These are phyloP conservation scores for Sarcophaga subvicina DNA, from an alignment of 2,888 invertebrate genomes.

Conservation along the genomic window DNA sequence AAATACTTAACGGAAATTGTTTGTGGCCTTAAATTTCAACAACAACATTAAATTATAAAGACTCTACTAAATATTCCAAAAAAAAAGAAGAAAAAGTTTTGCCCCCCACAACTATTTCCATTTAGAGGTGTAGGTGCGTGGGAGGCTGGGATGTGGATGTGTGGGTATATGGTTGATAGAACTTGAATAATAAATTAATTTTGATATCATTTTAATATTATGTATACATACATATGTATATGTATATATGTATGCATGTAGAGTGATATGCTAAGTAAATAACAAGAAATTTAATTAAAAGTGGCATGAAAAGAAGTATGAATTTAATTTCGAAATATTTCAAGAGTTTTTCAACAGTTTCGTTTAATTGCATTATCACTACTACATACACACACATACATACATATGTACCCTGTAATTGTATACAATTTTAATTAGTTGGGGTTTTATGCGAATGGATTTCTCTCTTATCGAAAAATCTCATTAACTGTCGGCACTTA, in stretches of 20 bases:
- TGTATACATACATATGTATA: no score
- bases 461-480: not conserved
- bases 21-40: constrained; percentile 4
- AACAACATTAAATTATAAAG: not conserved
- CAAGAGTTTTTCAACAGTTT: not conserved
- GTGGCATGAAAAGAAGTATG: not conserved
- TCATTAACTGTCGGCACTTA: constrained; percentile 23
- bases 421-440: not conserved
- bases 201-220: not conserved
- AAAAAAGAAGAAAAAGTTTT: not conserved
- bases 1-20: not conserved
- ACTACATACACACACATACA: not conserved
- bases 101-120: not conserved
- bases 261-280: no score
- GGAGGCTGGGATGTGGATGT: not conserved
- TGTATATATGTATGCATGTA: not conserved
- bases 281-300: not conserved
- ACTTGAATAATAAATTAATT: not conserved
- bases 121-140: not conserved
- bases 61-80: not conserved
- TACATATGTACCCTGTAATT: not conserved
- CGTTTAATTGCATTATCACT: not conserved
- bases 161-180: not conserved
- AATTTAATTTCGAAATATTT: not conserved
- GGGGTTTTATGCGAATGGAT: constrained; percentile 9